Conservation (phyloP, 1,140 invertebrate species). For the Eulimnadia texana region DNA sequence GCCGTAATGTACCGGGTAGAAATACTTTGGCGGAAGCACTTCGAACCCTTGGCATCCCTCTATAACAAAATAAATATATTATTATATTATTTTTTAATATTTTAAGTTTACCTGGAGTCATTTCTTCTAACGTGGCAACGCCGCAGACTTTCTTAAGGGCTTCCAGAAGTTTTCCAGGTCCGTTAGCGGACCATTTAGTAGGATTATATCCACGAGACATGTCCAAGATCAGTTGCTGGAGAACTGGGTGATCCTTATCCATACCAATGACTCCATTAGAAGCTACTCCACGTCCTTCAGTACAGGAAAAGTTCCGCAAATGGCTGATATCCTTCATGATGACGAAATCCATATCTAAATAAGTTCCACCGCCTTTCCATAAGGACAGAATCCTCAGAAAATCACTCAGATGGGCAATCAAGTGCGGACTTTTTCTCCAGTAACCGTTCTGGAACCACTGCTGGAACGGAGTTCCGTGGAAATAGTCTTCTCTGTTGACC, state of each 20-base stretch:
- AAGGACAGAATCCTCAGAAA: slow-evolving; percentile 51
- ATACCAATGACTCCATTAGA: slow-evolving; percentile 3
- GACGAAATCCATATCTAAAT: slow-evolving; percentile 60
- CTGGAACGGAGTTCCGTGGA: slow-evolving; percentile 42
- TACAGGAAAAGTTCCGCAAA: slow-evolving; percentile 7
- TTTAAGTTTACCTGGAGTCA: too few species aligned
- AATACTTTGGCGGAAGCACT: neutral
- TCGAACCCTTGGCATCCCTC: neutral
- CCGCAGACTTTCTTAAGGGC: neutral
- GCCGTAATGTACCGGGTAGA: slow-evolving; percentile 5
- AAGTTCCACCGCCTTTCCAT: slow-evolving; percentile 61
- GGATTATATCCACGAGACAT: neutral
- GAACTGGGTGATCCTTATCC: neutral
- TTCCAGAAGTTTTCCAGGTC: neutral
- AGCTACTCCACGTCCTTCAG: neutral
- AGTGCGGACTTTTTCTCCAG: slow-evolving; percentile 39
- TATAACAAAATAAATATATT: too few species aligned
- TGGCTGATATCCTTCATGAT: slow-evolving; percentile 32
- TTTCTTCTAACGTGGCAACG: neutral
- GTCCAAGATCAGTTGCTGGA: neutral
- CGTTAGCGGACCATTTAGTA: neutral
- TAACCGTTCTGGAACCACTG: slow-evolving; percentile 37
- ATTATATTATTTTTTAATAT: too few species aligned
- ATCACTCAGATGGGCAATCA: slow-evolving; percentile 45
- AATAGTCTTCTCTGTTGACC: slow-evolving; percentile 39